Base-by-base conservation (phyloP, 2,113 vertebrate genomes). In the Elephantulus edwardii region DNA sequence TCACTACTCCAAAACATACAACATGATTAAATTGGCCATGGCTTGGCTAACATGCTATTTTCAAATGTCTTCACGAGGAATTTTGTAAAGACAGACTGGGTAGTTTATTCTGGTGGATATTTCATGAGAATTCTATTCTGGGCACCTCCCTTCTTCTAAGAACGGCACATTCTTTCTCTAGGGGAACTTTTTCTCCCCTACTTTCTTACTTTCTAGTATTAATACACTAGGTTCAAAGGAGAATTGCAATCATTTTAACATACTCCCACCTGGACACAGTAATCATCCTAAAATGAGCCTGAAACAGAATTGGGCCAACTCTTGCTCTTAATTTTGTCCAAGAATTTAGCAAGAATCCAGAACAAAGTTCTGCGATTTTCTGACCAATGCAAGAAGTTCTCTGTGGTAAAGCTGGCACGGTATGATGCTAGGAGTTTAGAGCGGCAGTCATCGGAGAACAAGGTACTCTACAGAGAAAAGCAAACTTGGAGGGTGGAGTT, bases 21-120 rank as follows among this genome's bases (percentile, higher is more conserved):
- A 95, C 92, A 94, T 94, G 94, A 96, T 96, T 96, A 95, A 95
- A 96, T 95, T 95, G 88, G 93, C 92, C 90, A 93, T 95, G 96
- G 96, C 90, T 93, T 93, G 42, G 66, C 90, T 94, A 75, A 94
- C 9, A 6, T 81, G 79, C 75, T 62, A 77, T 93, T 95, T 92
- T 95, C 92, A 91, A 94, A 93, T 94, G 94, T 83, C 86, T 86
- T 88, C 80, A 88, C 75, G 48, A 84, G 66, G 60, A 78, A 83
- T 80, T 96, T 93, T 93, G 58, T 94, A 88, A 93, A 94, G 88
- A 92, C 75, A 89, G 35, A 76, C 42, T 17, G 93, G 50, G 42
- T 82, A 74, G 54, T 93, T n/a, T 90, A 92, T 52, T 50, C 3
- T 71, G 75, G 64, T 48, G 12, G 62, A 54, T 52, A 83, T 82